Percentiles rank a stretch among this genome's conserved stretches.
Evolutionary conservation across 2,113 vertebrate species (phyloP).

Genomic region (Muntiacus muntjak): DNA sequence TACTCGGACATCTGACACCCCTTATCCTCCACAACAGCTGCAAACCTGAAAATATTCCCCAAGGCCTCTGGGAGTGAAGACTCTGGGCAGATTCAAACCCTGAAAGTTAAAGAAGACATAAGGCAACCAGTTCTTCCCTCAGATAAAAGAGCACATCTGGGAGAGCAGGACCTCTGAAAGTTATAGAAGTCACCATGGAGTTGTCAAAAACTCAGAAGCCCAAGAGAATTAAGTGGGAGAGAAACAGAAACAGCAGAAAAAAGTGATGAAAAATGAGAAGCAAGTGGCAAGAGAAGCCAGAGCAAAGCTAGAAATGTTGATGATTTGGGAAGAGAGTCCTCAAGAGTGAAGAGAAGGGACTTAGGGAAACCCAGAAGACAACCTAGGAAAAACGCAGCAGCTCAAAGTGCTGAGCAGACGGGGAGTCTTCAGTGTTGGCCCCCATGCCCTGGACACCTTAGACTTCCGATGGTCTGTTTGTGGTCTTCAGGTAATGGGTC

Average conservation of each 20-base stretch:
- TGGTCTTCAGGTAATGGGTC: not conserved
- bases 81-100: not conserved
- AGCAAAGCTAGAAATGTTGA: not conserved
- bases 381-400: not conserved
- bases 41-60: slow-evolving; percentile 29
- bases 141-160: not conserved
- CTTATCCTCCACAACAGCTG: slow-evolving; percentile 32
- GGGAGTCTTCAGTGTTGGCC: not conserved
- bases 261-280: not conserved
- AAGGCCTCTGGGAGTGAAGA: not conserved
- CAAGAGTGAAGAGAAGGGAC: not conserved
- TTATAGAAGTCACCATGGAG: not conserved
- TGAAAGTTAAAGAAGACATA: not conserved
- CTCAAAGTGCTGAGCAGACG: not conserved
- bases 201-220: not conserved
- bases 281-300: not conserved
- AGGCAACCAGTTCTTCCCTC: not conserved
- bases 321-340: not conserved
- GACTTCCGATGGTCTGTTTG: not conserved
- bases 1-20: slow-evolving; percentile 31
- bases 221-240: not conserved
- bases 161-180: not conserved
- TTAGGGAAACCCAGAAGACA: not conserved
- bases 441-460: not conserved
- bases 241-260: not conserved